These are phyloP conservation scores for Dastarcus helophoroides DNA, from an alignment of 2,888 invertebrate species.

Conservation along the genomic window DNA sequence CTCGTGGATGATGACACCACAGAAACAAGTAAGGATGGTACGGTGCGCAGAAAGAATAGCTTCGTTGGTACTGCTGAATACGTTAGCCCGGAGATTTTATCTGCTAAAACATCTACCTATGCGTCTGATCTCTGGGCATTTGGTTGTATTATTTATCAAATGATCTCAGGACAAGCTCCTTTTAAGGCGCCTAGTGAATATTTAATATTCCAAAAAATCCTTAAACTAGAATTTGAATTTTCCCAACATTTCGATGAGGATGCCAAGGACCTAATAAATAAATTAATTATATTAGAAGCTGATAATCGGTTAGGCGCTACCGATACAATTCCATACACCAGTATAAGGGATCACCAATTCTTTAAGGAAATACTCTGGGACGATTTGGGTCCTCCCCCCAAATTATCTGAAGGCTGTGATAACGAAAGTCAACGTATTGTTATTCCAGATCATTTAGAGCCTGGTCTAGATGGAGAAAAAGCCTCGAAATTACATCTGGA, in stretches of 20 bases:
- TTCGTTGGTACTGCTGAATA: slow-evolving; percentile 99
- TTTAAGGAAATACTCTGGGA: slow-evolving; percentile 79
- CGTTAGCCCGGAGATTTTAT: slow-evolving; percentile 92
- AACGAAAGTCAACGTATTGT: slow-evolving; percentile 45
- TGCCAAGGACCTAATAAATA: slow-evolving; percentile 80
- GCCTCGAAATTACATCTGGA: slow-evolving; percentile 52
- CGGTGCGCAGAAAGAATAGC: slow-evolving; percentile 56
- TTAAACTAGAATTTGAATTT: slow-evolving; percentile 80
- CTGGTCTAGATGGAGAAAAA: slow-evolving; percentile 77
- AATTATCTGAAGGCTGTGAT: slow-evolving; percentile 59
- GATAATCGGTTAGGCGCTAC: slow-evolving; percentile 68
- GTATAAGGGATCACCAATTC: slow-evolving; percentile 78
- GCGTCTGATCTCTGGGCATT: slow-evolving; percentile 95
- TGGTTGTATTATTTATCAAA: slow-evolving; percentile 94
- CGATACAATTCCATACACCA: slow-evolving; percentile 64
- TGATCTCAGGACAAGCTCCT: slow-evolving; percentile 65
- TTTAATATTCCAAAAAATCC: slow-evolving; percentile 90
- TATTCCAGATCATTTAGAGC: slow-evolving; percentile 69
- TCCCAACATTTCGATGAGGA: slow-evolving; percentile 80
- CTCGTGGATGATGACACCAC: slow-evolving; percentile 43
- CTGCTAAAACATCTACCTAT: slow-evolving; percentile 54
- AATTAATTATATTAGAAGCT: slow-evolving; percentile 73
- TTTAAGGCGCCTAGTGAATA: slow-evolving; percentile 90
- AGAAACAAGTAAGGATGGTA: slow-evolving; percentile 26
- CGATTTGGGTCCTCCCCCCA: slow-evolving; percentile 69